These are phyloP conservation scores for Aromia moschata DNA, from an alignment of 2,888 invertebrate species.

Conservation along the genomic window DNA sequence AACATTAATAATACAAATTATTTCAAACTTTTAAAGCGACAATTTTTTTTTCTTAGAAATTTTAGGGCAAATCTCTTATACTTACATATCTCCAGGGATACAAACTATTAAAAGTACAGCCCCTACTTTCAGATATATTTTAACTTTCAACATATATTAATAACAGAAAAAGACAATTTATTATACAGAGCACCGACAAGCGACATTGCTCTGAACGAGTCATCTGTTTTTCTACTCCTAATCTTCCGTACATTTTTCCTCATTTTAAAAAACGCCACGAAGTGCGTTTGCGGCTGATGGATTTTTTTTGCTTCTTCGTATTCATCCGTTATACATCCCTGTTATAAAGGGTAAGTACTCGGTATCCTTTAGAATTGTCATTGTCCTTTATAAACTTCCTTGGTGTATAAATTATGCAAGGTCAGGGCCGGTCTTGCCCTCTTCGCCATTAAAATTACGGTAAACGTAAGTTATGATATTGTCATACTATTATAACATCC, in stretches of 20 bases:
- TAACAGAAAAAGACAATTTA: too few relatives aligned
- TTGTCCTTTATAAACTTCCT: constrained; percentile 17
- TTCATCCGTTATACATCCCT: constrained; percentile 6
- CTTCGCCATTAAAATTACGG: too few relatives aligned
- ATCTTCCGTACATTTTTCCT: neutral
- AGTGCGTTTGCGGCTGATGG: constrained; percentile 10
- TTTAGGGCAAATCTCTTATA: too few relatives aligned
- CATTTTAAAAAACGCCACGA: constrained; percentile 2
- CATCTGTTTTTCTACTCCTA: neutral
- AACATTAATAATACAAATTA: too few relatives aligned
- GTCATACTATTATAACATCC: too few relatives aligned
- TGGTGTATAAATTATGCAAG: constrained; percentile 32
- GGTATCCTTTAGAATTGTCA: constrained; percentile 14
- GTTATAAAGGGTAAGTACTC: constrained; percentile 16
- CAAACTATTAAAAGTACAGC: neutral
- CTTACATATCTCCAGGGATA: too few relatives aligned
- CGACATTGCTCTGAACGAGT: neutral
- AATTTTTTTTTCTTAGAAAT: too few relatives aligned
- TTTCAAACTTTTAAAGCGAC: too few relatives aligned
- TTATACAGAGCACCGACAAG: neutral
- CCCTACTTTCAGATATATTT: neutral
- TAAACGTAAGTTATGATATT: too few relatives aligned
- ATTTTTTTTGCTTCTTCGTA: constrained; percentile 12
- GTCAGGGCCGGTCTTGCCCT: too few relatives aligned
- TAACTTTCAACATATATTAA: neutral